phyloP scores from a whole-genome alignment of 2,888 invertebrate species.

The Acrobasis repandana region DNA sequence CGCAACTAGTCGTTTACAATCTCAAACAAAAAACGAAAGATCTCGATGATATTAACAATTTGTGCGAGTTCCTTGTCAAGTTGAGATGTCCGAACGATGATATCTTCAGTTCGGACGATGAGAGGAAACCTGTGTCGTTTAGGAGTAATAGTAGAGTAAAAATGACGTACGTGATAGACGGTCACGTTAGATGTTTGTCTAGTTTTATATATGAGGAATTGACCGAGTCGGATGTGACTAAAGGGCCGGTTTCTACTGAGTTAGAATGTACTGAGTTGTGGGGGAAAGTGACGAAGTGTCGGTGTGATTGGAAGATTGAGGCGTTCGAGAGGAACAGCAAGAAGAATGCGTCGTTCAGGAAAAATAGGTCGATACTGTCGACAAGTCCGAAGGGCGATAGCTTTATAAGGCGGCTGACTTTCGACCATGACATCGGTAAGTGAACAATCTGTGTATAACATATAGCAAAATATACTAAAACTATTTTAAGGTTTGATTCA shows the following conservation, averaged over 20 bases:
- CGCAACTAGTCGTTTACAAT: slow-evolving; percentile 84
- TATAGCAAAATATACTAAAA: too few species aligned
- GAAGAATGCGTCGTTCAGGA: slow-evolving; percentile 78
- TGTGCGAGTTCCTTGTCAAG: slow-evolving; percentile 65
- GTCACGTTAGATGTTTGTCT: slow-evolving; percentile 69
- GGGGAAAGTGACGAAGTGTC: slow-evolving; percentile 81
- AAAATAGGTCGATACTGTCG: slow-evolving; percentile 76
- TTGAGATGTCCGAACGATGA: slow-evolving; percentile 75
- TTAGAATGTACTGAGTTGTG: slow-evolving; percentile 82
- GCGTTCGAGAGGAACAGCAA: slow-evolving; percentile 75
- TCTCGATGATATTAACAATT: slow-evolving; percentile 64
- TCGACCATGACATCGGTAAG: slow-evolving; percentile 76
- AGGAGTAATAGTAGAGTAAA: slow-evolving; percentile 62
- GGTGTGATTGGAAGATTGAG: slow-evolving; percentile 85
- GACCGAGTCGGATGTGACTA: slow-evolving; percentile 55
- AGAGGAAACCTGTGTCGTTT: slow-evolving; percentile 52
- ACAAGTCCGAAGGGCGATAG: slow-evolving; percentile 70
- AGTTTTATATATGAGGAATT: slow-evolving; percentile 72
- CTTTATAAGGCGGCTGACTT: slow-evolving; percentile 68
- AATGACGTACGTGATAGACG: slow-evolving; percentile 57
- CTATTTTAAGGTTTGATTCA: too few species aligned
- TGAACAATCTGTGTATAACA: slow-evolving; percentile 28
- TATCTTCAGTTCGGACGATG: slow-evolving; percentile 84
- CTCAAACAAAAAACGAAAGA: slow-evolving; percentile 73
- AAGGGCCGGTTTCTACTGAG: slow-evolving; percentile 81